Conservation (phyloP, 2,113 vertebrate species). For the Leptobrachium ailaonicum region DNA sequence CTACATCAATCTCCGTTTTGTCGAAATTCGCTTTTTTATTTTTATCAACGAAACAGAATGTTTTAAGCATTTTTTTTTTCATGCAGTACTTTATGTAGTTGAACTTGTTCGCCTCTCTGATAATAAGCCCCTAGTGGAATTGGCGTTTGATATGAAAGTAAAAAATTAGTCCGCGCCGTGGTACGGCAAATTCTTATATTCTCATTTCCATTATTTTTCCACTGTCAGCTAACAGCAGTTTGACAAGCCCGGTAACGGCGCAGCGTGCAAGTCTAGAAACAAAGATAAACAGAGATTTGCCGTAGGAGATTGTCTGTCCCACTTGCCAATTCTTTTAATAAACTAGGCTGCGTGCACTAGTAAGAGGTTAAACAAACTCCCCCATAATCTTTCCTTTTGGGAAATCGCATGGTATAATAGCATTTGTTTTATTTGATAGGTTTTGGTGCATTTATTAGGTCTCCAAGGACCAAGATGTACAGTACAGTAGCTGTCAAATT, state of each 20-base stretch:
- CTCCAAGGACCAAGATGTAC: not conserved
- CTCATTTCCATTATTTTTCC: not conserved
- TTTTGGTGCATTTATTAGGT: not conserved
- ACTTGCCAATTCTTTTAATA: slow-evolving; percentile 30
- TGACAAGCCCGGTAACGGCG: not conserved
- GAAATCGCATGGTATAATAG: slow-evolving; percentile 38
- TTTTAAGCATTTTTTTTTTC: too few species aligned
- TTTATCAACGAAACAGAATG: too few species aligned
- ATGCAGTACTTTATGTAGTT: not conserved
- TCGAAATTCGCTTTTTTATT: too few species aligned
- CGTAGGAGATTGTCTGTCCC: slow-evolving; percentile 20
- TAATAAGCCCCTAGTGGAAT: slow-evolving; percentile 9
- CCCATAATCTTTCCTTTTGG: slow-evolving; percentile 32
- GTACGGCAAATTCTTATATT: too few species aligned
- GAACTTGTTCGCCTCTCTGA: slow-evolving; percentile 6
- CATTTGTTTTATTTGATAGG: slow-evolving; percentile 40
- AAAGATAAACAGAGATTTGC: slow-evolving; percentile 3
- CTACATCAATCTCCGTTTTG: too few species aligned
- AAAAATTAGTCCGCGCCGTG: not conserved
- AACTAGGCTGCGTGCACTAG: slow-evolving; percentile 19
- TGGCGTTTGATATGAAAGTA: not conserved
- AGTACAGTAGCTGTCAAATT: not conserved
- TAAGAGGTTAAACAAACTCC: slow-evolving; percentile 35
- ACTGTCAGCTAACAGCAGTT: not conserved
- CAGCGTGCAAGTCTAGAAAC: not conserved